Percentiles rank a stretch among this genome's conserved stretches.
Conservation (phyloP, 2,888 invertebrate genomes). For the Sminthurinus aureus region DNA sequence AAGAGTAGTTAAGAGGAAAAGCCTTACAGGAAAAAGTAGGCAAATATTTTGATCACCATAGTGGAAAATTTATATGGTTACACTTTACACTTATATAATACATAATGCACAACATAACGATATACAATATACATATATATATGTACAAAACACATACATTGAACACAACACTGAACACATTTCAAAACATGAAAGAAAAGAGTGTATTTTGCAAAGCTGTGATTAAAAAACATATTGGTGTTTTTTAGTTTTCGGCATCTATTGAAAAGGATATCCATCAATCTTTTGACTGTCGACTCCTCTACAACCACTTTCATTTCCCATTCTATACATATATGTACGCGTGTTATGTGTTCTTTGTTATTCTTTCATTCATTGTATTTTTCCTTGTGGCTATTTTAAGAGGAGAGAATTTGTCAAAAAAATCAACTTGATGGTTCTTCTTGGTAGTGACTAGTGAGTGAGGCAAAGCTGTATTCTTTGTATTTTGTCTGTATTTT, state of each 20-base stretch:
- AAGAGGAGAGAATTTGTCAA: constrained; percentile 2
- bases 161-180: background rate
- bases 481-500: background rate
- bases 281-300: background rate
- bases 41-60: background rate
- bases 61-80: background rate
- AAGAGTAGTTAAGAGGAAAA: background rate
- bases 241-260: too few species aligned
- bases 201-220: constrained; percentile 11
- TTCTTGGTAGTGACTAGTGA: background rate
- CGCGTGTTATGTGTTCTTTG: background rate
- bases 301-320: too few species aligned
- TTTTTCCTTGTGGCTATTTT: background rate
- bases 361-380: background rate
- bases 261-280: background rate
- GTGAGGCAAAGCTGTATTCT: background rate
- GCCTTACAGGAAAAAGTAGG: background rate
- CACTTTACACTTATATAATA: too few species aligned
- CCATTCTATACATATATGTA: background rate
- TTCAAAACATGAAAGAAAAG: background rate
- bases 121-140: background rate
- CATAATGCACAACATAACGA: too few species aligned
- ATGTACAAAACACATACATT: background rate
- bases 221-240: background rate
- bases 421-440: background rate